Conservation (phyloP, 2,113 vertebrate genomes). For the Istiophorus platypterus region DNA sequence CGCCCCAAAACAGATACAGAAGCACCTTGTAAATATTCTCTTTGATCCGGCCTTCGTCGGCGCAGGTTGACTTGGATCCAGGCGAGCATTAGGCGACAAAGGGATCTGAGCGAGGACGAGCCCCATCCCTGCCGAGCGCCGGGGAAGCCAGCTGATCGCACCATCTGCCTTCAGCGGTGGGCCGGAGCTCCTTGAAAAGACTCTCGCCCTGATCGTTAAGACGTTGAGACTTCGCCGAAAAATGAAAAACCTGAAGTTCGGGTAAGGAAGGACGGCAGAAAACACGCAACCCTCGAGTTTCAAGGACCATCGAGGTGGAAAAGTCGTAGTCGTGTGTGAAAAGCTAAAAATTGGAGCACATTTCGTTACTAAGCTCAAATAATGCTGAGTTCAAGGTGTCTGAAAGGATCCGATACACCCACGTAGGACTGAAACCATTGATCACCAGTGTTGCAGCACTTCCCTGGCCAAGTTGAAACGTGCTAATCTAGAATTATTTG, state of each 20-base stretch:
- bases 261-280: neutral
- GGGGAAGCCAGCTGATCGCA: slow-evolving; percentile 60
- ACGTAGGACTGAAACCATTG: too few relatives aligned
- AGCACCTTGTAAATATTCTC: slow-evolving; percentile 55
- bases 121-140: slow-evolving; percentile 44
- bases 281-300: neutral
- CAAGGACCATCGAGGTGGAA: neutral
- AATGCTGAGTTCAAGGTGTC: too few relatives aligned
- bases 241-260: slow-evolving; percentile 8
- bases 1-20: neutral
- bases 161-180: slow-evolving; percentile 63
- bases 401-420: too few relatives aligned
- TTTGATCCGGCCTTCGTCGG: slow-evolving; percentile 64
- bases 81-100: slow-evolving; percentile 58
- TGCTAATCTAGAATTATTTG: too few relatives aligned
- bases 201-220: slow-evolving; percentile 48
- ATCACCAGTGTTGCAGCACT: too few relatives aligned
- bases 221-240: neutral
- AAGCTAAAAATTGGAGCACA: neutral
- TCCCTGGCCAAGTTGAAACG: too few relatives aligned
- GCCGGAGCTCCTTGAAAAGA: slow-evolving; percentile 47
- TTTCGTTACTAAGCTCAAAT: too few relatives aligned
- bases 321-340: neutral
- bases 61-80: slow-evolving; percentile 61
- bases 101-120: slow-evolving; percentile 63